Evolutionary conservation across 2,797 vertebrate species (phyloP).

Genomic region (Clarias platycephalus): DNA sequence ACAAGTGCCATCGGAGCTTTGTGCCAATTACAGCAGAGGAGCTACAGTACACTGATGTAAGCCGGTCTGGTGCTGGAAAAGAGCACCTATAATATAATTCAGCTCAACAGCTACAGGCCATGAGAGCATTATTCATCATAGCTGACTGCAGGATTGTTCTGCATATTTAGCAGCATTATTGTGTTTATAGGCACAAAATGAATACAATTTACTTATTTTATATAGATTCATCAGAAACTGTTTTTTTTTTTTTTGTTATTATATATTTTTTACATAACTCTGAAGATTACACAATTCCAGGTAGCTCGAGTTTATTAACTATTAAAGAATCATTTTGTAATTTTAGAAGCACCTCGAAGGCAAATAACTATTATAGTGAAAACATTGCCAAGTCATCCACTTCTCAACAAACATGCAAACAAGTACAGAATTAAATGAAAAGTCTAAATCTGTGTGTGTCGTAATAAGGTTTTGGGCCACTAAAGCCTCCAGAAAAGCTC

Average conservation of each 20-base stretch:
- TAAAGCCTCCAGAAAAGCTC: neutral
- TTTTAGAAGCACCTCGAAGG: neutral
- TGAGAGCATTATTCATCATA: constrained; percentile 5
- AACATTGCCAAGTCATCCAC: neutral
- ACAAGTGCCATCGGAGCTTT: constrained; percentile 1
- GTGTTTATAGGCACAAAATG: neutral
- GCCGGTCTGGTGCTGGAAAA: neutral
- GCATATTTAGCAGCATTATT: neutral
- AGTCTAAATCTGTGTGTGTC: too few species aligned
- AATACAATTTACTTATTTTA: neutral
- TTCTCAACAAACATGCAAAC: neutral
- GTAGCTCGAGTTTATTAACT: constrained; percentile 6
- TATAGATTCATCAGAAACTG: neutral
- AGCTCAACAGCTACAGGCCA: neutral
- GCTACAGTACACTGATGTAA: neutral
- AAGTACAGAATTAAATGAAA: constrained; percentile 10
- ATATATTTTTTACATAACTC: too few species aligned
- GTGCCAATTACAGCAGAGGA: constrained; percentile 7
- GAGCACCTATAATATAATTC: neutral
- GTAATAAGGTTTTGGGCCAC: neutral
- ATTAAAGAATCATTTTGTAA: neutral
- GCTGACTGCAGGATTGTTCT: neutral
- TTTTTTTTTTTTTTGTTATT: too few species aligned
- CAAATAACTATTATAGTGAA: neutral
- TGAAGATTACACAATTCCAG: neutral